Evolutionary conservation across 2,113 vertebrate genomes (phyloP).

Genomic region (Grus americana): DNA sequence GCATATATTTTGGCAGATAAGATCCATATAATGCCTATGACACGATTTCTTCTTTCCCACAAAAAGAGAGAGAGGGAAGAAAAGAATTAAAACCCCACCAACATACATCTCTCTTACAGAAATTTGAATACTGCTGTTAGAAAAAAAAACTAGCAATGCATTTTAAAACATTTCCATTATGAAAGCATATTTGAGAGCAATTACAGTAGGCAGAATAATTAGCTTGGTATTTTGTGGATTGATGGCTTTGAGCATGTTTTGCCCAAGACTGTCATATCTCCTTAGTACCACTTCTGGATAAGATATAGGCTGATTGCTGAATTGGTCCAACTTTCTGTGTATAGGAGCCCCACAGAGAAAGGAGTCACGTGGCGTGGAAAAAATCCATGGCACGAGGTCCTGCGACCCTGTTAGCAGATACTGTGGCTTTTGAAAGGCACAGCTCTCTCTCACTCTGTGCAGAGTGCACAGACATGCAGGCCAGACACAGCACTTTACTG

Average conservation of each 20-base stretch:
- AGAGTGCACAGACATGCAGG: background rate
- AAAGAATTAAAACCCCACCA: background rate
- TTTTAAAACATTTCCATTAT: background rate
- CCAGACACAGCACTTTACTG: background rate
- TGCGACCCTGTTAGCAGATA: fast-evolving
- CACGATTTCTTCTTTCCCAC: background rate
- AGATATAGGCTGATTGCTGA: background rate
- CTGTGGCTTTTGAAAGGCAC: background rate
- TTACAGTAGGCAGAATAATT: slow-evolving; percentile 10
- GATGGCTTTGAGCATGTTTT: background rate
- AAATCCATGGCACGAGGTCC: background rate
- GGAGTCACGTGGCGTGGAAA: background rate
- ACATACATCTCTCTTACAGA: background rate
- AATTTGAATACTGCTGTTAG: background rate
- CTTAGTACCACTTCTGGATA: background rate
- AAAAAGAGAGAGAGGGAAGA: background rate
- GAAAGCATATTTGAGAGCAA: background rate
- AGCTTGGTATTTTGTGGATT: background rate
- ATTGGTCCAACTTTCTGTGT: background rate
- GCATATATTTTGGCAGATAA: background rate
- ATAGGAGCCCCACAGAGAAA: background rate
- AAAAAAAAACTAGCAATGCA: background rate
- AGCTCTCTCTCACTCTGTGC: background rate
- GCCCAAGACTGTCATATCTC: background rate
- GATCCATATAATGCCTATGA: background rate